phyloP scores from a whole-genome alignment of 2,113 vertebrate genomes.

The Ancistrus triradiatus region DNA sequence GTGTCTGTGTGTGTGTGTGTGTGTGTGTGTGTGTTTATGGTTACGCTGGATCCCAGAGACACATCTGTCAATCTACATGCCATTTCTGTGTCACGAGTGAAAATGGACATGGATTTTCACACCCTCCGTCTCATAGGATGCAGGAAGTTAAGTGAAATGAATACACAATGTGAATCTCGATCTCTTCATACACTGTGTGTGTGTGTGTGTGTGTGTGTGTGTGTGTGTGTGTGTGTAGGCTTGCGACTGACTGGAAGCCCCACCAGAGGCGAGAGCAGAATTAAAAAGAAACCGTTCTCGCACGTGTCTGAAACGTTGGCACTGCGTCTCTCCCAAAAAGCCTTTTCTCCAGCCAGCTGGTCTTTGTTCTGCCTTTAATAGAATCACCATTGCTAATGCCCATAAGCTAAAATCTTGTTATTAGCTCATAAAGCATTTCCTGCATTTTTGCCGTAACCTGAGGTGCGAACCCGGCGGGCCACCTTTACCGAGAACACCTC shows the following conservation, averaged over 20 bases:
- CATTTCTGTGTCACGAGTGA: neutral
- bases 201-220: conserved; percentile 1
- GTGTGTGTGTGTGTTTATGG: neutral
- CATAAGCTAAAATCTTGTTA: conserved; percentile 9
- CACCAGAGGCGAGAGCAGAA: conserved; percentile 3
- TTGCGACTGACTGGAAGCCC: neutral
- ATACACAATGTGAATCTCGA: too few species aligned
- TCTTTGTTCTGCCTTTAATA: neutral
- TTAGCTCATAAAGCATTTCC: conserved; percentile 4
- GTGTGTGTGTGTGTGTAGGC: neutral
- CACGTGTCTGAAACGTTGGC: neutral
- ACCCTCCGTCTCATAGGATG: neutral
- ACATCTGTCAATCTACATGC: neutral
- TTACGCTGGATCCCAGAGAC: neutral
- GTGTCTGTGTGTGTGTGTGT: too few species aligned
- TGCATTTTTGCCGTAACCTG: neutral
- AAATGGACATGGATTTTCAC: neutral
- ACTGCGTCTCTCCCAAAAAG: neutral
- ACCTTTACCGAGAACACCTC: neutral
- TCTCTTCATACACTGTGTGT: neutral
- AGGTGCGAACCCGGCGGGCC: neutral
- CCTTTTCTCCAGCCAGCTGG: neutral
- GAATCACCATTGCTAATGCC: neutral
- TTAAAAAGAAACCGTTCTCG: neutral
- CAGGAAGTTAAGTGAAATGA: neutral